Base-by-base conservation (phyloP, 2,888 invertebrate genomes). In the Epirrhoe tristata region DNA sequence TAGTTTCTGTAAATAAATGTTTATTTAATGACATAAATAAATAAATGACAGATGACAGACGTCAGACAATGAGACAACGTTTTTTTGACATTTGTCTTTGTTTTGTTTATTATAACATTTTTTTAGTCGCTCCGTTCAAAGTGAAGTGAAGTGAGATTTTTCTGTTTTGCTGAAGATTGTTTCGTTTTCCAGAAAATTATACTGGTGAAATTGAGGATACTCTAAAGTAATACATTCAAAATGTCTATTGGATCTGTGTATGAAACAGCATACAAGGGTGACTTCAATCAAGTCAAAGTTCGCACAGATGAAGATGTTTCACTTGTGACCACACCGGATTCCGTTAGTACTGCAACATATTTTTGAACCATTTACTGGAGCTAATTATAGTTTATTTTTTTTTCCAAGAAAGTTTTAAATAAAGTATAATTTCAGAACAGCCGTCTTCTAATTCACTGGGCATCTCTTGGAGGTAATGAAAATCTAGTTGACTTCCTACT, bases 371-470 rank as follows among this genome's bases (percentile, higher is more conserved):
- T 24, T 24, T 24, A 24, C 24, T 24, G 1, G 12, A 7, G 32
- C 34, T 39, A 39, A 10, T 5, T 5, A 6, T 1, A 36, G 5
- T 7, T 36, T 7, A 7, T 36, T 8, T 7, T 7, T 7, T 6
- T 1, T n/a, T 24, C 24, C 3, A 10, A 10, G 10, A 39, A 39
- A 39, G 39, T 43, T 43, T 12, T 43, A 4, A 12, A 34, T 43
- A 43, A 12, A 5, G 39, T 3, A 12, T 34, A 12, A 32, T 93
- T 92, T 32, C 86, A 97, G 97, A 96, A 95, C 87, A 94, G 93
- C 61, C 94, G 97, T 67, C 94, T 96, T 71, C 91, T 97, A 17
- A 89, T 98, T 72, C 97, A 98, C 84, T 97, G 98, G 96, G 96
- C 97, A 46, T 95, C 96, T 58, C 91, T 97, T 61, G 96, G 97